Conservation (phyloP, 2,888 invertebrate genomes). For the Polyommatus icarus region DNA sequence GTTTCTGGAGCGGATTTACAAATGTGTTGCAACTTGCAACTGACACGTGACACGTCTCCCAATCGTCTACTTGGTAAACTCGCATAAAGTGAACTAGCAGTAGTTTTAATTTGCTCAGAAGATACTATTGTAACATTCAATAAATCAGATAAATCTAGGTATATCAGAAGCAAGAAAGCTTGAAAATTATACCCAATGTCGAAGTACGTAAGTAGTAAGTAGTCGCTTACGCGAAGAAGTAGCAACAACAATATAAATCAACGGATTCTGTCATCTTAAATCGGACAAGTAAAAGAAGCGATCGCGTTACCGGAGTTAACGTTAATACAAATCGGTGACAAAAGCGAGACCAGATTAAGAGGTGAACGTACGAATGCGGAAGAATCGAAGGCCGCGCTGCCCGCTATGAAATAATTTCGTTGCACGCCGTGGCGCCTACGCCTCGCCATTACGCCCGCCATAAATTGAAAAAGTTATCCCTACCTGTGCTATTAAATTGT, state of each 20-base stretch:
- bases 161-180: too few relatives aligned
- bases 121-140: background rate
- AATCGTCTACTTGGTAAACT: background rate
- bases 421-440: slow-evolving; percentile 29
- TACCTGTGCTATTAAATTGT: background rate
- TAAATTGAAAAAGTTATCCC: slow-evolving; percentile 32
- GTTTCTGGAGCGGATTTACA: slow-evolving; percentile 10
- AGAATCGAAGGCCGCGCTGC: slow-evolving; percentile 57
- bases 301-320: background rate
- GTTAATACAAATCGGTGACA: slow-evolving; percentile 30
- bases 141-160: background rate
- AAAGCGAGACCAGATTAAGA: slow-evolving; percentile 45
- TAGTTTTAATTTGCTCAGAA: background rate
- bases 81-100: background rate
- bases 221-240: too few relatives aligned
- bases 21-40: background rate
- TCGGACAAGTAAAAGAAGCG: background rate
- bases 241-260: background rate
- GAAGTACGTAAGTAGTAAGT: background rate
- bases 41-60: background rate
- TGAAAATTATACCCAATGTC: too few relatives aligned
- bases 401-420: slow-evolving; percentile 58
- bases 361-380: slow-evolving; percentile 74
- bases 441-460: slow-evolving; percentile 32
- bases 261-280: background rate